Percentiles rank a stretch among this genome's conserved stretches.
These are phyloP conservation scores for Pan troglodytes DNA, from an alignment of 2,113 vertebrate genomes.

Conservation along the genomic window NHGRI_mPanTro3-v2.1_pri NC_072401.2:88456501-88457000, in stretches of 20 bases:
- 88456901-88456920: not conserved
- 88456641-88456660: not conserved
- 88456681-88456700: not conserved
- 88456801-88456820: not conserved
- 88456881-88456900: not conserved
- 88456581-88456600: not conserved
- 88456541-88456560: not conserved
- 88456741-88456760: not conserved
- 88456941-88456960: not conserved
- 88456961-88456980: slow-evolving; percentile 12
- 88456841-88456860: not conserved
- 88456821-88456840: not conserved
- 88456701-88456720: accelerated
- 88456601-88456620: not conserved
- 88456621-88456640: not conserved
- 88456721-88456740: not conserved
- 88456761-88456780: not conserved
- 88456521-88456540: not conserved
- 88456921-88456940: not conserved
- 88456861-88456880: not conserved
- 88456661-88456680: no score
- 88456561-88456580: not conserved
- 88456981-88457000: not conserved
- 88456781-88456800: not conserved
- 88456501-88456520: not conserved